Evolutionary conservation across 1,140 invertebrate species (phyloP), one percentile per base, ranked within the genome.

Genomic region (Drosophila eugracilis): DNA sequence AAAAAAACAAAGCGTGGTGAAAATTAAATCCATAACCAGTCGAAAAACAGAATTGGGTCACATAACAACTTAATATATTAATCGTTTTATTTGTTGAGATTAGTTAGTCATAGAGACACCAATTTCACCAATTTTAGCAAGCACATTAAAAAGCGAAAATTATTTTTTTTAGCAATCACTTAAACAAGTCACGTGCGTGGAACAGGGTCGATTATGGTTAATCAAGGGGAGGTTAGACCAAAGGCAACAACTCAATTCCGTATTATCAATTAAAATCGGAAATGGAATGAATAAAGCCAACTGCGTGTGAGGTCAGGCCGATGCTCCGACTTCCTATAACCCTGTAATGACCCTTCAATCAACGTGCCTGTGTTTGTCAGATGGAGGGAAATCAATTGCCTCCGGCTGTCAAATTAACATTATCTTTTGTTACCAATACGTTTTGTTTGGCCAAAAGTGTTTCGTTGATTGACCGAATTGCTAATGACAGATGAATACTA

Each of bases 171-270:
- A 45, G 65, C 42, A 34, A 73, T 81, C 48, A 78, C 66, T 36
- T n/a, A 83, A 37, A 22, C 78, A 50, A 69, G 78, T 81, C 78
- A 81, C 78, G 78, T 83, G 67, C 74, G 34, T 17, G 55, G 57
- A 53, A 53, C 65, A 83, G 78, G 78, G 77, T 79, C 77, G 57
- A 50, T 19, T 44, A 36, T 71, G 57, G 55, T 41, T 73, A 58
- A 41, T 57, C 77, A 81, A 81, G 78, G 78, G 69, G 78, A 78
- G 67, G 79, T 62, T 78, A 53, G 22, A 37, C 60, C 15, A 45
- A 44, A 66, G 28, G 50, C 42, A 81, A 50, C 59, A 77, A 73
- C 65, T 44, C 53, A 48, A 52, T 50, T 70, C 52, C 53, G 36
- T 37, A 28, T 19, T 52, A 48, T 52, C 76, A 79, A 69, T 74